A percentile compares a stretch with the other conserved stretches of the same genome.
These are phyloP conservation scores for Diadophis punctatus DNA, from an alignment of 2,113 vertebrate genomes.

Conservation along the genomic window DNA sequence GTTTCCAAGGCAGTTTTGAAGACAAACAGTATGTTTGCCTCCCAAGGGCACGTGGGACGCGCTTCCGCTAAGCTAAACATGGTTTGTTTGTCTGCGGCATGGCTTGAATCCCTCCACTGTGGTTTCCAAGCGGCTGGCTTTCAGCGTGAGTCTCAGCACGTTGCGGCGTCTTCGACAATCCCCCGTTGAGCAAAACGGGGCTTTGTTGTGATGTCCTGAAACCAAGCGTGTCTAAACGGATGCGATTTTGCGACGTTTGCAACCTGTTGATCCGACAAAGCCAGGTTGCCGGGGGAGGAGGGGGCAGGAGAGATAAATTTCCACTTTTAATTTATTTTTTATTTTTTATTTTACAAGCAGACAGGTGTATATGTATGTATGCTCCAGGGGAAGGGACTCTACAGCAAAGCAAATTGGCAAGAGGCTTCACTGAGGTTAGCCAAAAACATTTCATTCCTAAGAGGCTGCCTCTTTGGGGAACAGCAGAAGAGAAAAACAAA, in stretches of 20 bases:
- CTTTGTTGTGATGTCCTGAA: background rate
- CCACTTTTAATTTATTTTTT: background rate
- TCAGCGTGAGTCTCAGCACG: background rate
- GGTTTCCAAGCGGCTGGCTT: background rate
- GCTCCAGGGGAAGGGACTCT: background rate
- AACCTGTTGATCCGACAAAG: background rate
- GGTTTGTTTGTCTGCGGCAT: background rate
- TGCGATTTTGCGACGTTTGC: background rate
- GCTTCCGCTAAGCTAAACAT: background rate
- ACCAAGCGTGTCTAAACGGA: too few species aligned
- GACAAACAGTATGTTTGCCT: background rate
- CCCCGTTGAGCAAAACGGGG: background rate
- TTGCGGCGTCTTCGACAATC: background rate
- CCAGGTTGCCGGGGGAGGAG: background rate
- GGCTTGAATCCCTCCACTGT: background rate
- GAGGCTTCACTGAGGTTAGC: background rate
- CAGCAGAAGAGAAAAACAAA: conserved; percentile 42
- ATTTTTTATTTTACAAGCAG: conserved; percentile 2
- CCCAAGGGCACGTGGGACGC: background rate
- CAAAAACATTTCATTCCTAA: conserved; percentile 25
- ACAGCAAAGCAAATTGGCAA: background rate
- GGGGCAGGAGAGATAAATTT: background rate
- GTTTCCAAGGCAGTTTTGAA: background rate
- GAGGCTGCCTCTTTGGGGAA: conserved; percentile 6
- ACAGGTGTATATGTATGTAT: background rate